These are phyloP conservation scores for Ephestia elutella DNA, from an alignment of 1,140 invertebrate genomes.

Conservation along the genomic window DNA sequence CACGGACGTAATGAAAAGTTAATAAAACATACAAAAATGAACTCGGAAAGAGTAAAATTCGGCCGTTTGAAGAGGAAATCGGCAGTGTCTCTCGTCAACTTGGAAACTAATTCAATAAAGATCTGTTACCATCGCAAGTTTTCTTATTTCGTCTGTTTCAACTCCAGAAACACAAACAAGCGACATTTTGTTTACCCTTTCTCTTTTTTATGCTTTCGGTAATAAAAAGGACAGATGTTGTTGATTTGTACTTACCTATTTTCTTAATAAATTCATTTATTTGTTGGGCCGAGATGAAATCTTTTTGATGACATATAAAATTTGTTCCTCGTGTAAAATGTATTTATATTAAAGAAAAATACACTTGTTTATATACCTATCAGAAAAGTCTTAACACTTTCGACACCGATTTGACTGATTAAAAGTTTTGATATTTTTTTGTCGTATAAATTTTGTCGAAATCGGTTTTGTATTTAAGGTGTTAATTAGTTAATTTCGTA, in stretches of 20 bases:
- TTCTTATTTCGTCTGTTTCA: conserved; percentile 12
- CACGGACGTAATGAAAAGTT: too few species aligned
- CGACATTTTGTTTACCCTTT: conserved; percentile 2
- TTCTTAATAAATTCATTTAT: not conserved
- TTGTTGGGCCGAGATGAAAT: too few species aligned
- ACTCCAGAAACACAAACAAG: not conserved
- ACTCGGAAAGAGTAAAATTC: not conserved
- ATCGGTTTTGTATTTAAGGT: too few species aligned
- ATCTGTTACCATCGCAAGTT: conserved; percentile 21
- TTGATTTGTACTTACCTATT: not conserved
- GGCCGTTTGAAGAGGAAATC: conserved; percentile 25
- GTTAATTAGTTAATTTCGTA: too few species aligned
- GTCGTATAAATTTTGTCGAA: too few species aligned
- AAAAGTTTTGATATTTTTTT: too few species aligned
- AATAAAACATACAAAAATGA: not conserved
- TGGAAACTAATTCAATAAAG: conserved; percentile 40
- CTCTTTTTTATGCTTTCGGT: not conserved
- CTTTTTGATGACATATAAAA: not conserved
- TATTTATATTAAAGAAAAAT: too few species aligned
- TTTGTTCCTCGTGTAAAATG: too few species aligned
- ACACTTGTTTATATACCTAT: too few species aligned
- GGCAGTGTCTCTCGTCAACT: conserved; percentile 27
- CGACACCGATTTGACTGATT: too few species aligned
- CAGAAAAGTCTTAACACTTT: too few species aligned
- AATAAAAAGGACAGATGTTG: not conserved